phyloP scores from a whole-genome alignment of 2,888 invertebrate species.

The Drosophila aldrichi region DNA sequence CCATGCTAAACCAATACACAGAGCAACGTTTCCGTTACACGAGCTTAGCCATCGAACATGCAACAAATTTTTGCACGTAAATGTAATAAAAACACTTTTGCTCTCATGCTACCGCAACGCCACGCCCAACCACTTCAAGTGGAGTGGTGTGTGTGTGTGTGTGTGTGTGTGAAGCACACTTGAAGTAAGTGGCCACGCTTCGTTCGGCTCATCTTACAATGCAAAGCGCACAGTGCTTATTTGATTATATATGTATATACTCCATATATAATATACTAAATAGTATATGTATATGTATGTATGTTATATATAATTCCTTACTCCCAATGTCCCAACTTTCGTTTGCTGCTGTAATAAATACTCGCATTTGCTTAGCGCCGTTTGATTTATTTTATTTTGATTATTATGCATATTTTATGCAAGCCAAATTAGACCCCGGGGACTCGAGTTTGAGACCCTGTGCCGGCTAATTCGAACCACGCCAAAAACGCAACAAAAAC shows the following conservation, averaged over 20 bases:
- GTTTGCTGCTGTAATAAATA: constrained; percentile 67
- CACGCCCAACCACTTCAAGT: constrained; percentile 61
- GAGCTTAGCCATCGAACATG: constrained; percentile 65
- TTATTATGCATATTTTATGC: constrained; percentile 80
- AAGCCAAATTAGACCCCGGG: constrained; percentile 63
- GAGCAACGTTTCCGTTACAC: constrained; percentile 65
- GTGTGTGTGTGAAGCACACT: constrained; percentile 55
- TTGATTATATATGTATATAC: background rate
- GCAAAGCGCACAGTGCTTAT: constrained; percentile 22
- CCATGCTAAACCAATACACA: constrained; percentile 71
- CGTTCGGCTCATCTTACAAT: constrained; percentile 57
- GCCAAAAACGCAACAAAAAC: constrained; percentile 14
- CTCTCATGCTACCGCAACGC: constrained; percentile 24
- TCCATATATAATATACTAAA: constrained; percentile 2
- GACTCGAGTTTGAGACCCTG: constrained; percentile 37
- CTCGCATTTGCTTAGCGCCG: constrained; percentile 58
- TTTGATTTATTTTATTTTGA: constrained; percentile 80
- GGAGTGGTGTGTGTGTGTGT: constrained; percentile 17
- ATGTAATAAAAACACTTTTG: constrained; percentile 82
- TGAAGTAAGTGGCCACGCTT: constrained; percentile 48
- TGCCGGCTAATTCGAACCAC: constrained; percentile 38
- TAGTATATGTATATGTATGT: background rate
- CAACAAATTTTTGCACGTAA: constrained; percentile 84
- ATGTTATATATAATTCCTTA: background rate
- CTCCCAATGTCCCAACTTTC: constrained; percentile 21